These are phyloP conservation scores for Tragelaphus buxtoni DNA, from an alignment of 2,113 vertebrate genomes.

Conservation along the genomic window DNA sequence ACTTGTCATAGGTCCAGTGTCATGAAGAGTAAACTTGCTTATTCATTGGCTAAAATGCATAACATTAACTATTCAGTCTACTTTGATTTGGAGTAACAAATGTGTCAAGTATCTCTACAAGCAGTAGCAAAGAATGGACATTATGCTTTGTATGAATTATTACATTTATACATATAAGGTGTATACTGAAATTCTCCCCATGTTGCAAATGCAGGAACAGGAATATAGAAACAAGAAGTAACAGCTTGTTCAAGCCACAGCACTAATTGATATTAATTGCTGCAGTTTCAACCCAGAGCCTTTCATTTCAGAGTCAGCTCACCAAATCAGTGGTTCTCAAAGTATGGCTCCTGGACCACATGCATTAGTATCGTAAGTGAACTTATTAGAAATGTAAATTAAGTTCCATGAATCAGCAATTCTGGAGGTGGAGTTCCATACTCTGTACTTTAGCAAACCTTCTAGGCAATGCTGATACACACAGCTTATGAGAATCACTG, in stretches of 20 bases:
- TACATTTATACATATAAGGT: not conserved
- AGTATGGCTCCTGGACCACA: not conserved
- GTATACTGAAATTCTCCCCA: not conserved
- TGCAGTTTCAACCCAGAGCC: not conserved
- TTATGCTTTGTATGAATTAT: not conserved
- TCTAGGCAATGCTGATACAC: not conserved
- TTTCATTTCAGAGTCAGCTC: not conserved
- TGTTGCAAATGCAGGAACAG: not conserved
- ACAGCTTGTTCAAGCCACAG: not conserved
- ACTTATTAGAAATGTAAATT: not conserved
- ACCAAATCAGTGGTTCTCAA: not conserved
- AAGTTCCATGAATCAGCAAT: not conserved
- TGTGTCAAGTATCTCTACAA: not conserved
- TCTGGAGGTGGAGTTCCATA: not conserved
- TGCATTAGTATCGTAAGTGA: not conserved
- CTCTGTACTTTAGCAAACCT: not conserved
- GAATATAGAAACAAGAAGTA: not conserved
- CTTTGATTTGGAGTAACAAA: not conserved
- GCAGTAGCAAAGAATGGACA: not conserved
- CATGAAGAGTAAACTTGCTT: not conserved
- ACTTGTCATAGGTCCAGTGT: not conserved
- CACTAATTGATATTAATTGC: not conserved
- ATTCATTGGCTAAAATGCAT: not conserved
- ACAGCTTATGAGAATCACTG: not conserved
- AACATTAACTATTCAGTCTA: not conserved